Percentiles rank a stretch among this genome's conserved stretches.
phyloP scores from a whole-genome alignment of 2,797 vertebrate species.

The Tapera naevia region DNA sequence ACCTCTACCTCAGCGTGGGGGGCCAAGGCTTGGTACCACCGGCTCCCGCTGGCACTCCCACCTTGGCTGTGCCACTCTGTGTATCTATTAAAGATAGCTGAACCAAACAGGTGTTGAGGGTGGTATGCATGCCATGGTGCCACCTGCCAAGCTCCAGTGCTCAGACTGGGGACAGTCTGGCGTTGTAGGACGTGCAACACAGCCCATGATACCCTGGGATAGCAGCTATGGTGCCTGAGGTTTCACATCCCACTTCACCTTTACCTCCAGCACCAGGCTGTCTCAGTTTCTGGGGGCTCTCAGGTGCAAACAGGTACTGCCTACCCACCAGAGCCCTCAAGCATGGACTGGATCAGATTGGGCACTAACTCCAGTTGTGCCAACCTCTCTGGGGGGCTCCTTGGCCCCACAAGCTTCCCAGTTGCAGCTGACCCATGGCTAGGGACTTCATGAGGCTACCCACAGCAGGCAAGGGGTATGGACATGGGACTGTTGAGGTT shows the following conservation, averaged over 20 bases:
- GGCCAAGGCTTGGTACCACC: accelerated
- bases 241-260: neutral
- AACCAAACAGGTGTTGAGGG: neutral
- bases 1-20: constrained; percentile 33
- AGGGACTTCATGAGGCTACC: accelerated
- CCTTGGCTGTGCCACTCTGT: accelerated
- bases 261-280: neutral
- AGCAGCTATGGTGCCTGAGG: neutral
- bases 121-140: neutral
- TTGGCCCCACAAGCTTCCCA: neutral
- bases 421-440: neutral
- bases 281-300: neutral
- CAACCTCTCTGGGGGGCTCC: neutral
- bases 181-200: accelerated
- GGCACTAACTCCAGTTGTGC: accelerated
- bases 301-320: neutral
- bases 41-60: neutral
- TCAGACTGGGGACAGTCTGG: neutral
- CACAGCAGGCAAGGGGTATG: neutral
- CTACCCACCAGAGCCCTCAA: neutral
- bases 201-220: neutral
- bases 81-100: constrained; percentile 45
- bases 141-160: accelerated
- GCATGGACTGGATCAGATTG: neutral
- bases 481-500: neutral